phyloP scores from a whole-genome alignment of 2,888 invertebrate species.

The Chouioia cunea region DNA sequence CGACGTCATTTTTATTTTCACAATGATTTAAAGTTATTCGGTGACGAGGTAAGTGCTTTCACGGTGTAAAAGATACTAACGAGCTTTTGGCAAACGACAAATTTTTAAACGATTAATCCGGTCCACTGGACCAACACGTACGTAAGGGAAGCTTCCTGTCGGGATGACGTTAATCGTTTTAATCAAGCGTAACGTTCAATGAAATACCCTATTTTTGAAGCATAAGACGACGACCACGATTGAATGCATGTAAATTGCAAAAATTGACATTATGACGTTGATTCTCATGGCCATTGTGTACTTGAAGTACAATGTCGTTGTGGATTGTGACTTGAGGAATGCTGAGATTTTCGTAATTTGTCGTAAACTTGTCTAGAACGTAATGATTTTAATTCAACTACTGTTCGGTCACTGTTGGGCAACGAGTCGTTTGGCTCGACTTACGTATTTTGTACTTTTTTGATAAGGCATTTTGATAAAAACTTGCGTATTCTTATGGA shows the following conservation, averaged over 20 bases:
- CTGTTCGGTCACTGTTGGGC: constrained; percentile 22
- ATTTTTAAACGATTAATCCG: too few relatives aligned
- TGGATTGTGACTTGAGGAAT: constrained; percentile 27
- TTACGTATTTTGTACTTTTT: constrained; percentile 65
- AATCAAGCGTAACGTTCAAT: too few relatives aligned
- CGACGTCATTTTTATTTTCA: background rate
- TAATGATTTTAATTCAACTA: constrained; percentile 21
- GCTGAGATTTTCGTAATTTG: constrained; percentile 33
- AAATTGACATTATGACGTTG: constrained; percentile 26
- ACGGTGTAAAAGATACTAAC: constrained; percentile 8
- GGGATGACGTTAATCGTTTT: too few relatives aligned
- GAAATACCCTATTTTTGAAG: too few relatives aligned
- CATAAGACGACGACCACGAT: too few relatives aligned
- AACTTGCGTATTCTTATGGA: constrained; percentile 22
- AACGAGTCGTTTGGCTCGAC: constrained; percentile 6
- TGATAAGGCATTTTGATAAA: constrained; percentile 60
- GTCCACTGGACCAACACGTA: too few relatives aligned
- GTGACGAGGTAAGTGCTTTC: constrained; percentile 11
- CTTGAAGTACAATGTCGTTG: constrained; percentile 18
- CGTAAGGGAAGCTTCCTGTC: too few relatives aligned
- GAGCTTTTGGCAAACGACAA: background rate
- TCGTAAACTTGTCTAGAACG: constrained; percentile 5
- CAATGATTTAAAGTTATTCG: background rate
- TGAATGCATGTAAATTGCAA: background rate
- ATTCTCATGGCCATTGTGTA: constrained; percentile 32